These are phyloP conservation scores for Hanleya hanleyi DNA, from an alignment of 2,888 invertebrate species.

Conservation along the genomic window DNA sequence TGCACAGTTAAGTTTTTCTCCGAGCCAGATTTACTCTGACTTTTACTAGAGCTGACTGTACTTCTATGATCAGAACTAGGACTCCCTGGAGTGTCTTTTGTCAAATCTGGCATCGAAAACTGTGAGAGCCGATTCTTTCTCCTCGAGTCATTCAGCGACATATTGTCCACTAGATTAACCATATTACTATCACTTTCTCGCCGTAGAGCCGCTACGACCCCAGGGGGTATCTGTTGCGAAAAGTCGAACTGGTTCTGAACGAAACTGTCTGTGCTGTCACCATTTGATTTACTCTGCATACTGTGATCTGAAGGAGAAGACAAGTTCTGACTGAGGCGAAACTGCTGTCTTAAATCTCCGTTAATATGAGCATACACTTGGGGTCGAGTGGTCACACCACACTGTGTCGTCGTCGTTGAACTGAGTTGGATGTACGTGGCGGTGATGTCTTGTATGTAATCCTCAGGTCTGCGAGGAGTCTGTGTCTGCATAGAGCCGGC, in stretches of 20 bases:
- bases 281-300: background rate
- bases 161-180: conserved; percentile 56
- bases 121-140: conserved; percentile 60
- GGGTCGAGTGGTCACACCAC: background rate
- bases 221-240: background rate
- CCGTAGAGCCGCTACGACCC: background rate
- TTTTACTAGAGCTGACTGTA: conserved; percentile 38
- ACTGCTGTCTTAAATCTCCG: conserved; percentile 2
- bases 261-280: background rate
- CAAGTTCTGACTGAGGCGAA: conserved; percentile 5
- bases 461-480: conserved; percentile 59
- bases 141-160: conserved; percentile 17
- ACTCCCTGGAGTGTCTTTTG: conserved; percentile 47
- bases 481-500: conserved; percentile 65
- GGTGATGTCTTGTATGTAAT: conserved; percentile 62
- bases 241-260: background rate
- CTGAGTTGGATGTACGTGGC: conserved; percentile 21
- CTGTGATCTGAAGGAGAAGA: background rate
- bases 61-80: conserved; percentile 43
- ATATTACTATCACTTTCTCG: conserved; percentile 45
- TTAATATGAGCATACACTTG: conserved; percentile 14
- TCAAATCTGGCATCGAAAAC: conserved; percentile 72
- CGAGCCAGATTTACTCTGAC: conserved; percentile 55
- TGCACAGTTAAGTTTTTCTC: conserved; percentile 65
- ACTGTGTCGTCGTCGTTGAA: background rate